Base-by-base conservation (phyloP, 2,797 vertebrate genomes). In the Microcaecilia unicolor region DNA sequence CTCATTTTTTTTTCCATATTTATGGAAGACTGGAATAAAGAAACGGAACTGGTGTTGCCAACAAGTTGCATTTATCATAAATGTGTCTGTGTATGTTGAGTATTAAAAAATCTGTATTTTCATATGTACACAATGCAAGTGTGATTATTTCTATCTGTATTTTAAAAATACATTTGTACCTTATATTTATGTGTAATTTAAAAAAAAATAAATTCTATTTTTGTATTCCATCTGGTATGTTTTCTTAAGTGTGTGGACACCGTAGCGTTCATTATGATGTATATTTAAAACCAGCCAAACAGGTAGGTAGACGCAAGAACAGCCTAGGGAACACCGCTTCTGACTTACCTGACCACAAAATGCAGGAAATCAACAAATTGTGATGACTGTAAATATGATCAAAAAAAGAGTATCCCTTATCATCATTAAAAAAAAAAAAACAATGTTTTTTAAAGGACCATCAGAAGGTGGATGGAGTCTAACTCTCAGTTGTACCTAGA, bases 91-190 rank as follows among this genome's bases (percentile, higher is more conserved):
- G 91, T 96, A 97, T 92, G 91, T 91, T 90, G 91, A 91, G 81
- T 93, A 91, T 92, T 88, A 86, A 77, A 86, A 77, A 88, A 93
- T 81, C 90, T 88, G 87, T 89, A 90, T 87, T 92, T 95, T 86
- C 85, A 85, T 84, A 92, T 95, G 91, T 97, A 93, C 90, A 91
- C 89, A 81, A 86, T 88, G 88, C 92, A 88, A 90, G 90, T 87
- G 91, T 98, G 94, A 92, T 93, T 93, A 97, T 89, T 90, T 92
- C 89, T 78, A 83, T 79, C 78, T 97, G 95, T 99, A 99, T 98
- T 99, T 99, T 94, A 94, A 97, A 99, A 97, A 97, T 99, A 97
- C 92, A 94, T 97, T 97, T 95, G 88, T 95, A 94, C 81, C 86
- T 88, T 97, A 95, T 99, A 98, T 99, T 97, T 97, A 98, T 97